phyloP scores from a whole-genome alignment of 2,888 invertebrate species.

The Gnatocerus cornutus region DNA sequence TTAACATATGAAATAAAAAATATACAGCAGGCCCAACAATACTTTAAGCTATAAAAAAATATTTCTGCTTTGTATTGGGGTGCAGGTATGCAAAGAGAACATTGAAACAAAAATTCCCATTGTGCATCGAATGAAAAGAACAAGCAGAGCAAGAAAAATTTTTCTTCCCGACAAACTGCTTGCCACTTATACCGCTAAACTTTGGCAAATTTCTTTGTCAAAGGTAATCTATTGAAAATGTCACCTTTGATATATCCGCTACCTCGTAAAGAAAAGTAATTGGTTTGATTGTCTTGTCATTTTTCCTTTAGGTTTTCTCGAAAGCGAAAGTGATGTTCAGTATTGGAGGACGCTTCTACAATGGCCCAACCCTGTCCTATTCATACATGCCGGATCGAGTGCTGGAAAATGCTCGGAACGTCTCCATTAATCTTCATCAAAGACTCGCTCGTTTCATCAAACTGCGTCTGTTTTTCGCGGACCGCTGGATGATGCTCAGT shows the following conservation, averaged over 20 bases:
- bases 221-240: slow-evolving; percentile 15
- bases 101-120: too few species aligned
- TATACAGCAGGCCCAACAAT: too few species aligned
- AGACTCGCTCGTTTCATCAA: slow-evolving; percentile 77
- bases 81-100: too few species aligned
- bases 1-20: too few species aligned
- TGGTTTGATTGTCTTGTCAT: slow-evolving; percentile 44
- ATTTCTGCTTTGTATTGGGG: too few species aligned
- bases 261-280: slow-evolving; percentile 30
- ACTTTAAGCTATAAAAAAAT: too few species aligned
- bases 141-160: too few species aligned
- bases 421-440: slow-evolving; percentile 79
- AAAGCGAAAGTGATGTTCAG: slow-evolving; percentile 79
- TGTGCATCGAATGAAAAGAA: too few species aligned
- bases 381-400: slow-evolving; percentile 76
- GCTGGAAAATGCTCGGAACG: slow-evolving; percentile 80
- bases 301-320: slow-evolving; percentile 76
- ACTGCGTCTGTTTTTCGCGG: slow-evolving; percentile 78
- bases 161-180: too few species aligned
- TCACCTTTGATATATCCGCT: slow-evolving; percentile 27
- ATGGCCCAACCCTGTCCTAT: slow-evolving; percentile 74
- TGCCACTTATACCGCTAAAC: neutral
- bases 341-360: slow-evolving; percentile 75
- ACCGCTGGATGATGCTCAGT: slow-evolving; percentile 82
- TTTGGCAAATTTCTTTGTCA: slow-evolving; percentile 10